These are phyloP conservation scores for Xestia c-nigrum DNA, from an alignment of 2,888 invertebrate species.

Conservation along the genomic window DNA sequence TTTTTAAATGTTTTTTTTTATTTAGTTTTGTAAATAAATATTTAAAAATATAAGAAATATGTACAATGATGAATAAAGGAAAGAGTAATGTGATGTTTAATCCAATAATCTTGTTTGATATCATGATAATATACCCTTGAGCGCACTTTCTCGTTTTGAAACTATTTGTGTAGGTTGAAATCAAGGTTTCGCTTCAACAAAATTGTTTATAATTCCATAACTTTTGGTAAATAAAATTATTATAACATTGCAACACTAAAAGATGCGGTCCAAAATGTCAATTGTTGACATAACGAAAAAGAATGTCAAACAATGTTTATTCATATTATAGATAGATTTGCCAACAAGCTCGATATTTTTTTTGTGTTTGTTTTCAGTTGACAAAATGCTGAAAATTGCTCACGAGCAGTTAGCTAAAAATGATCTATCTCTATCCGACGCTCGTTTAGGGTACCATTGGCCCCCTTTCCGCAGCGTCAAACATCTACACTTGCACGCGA, in stretches of 20 bases:
- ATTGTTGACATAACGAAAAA: constrained; percentile 4
- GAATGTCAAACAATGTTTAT: constrained; percentile 1
- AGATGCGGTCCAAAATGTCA: background rate
- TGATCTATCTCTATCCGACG: constrained; percentile 83
- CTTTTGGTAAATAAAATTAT: background rate
- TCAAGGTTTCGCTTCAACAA: background rate
- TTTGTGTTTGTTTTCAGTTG: constrained; percentile 87
- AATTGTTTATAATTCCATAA: constrained; percentile 1
- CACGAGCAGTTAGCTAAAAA: constrained; percentile 86
- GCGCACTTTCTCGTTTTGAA: background rate
- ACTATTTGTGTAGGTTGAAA: background rate
- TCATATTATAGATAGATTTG: background rate
- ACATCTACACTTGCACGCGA: constrained; percentile 96
- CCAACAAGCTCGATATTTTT: constrained; percentile 1
- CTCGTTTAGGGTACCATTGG: constrained; percentile 95
- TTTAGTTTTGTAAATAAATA: no score
- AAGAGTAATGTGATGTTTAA: no score
- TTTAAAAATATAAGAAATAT: no score
- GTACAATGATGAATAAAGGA: no score
- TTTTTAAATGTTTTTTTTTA: no score
- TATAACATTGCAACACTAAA: constrained; percentile 31
- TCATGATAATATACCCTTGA: no score
- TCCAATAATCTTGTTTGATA: background rate
- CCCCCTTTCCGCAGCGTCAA: constrained; percentile 96
- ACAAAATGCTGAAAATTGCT: constrained; percentile 91